Conservation (phyloP, 1,140 invertebrate species). For the Drosophila busckii region DNA sequence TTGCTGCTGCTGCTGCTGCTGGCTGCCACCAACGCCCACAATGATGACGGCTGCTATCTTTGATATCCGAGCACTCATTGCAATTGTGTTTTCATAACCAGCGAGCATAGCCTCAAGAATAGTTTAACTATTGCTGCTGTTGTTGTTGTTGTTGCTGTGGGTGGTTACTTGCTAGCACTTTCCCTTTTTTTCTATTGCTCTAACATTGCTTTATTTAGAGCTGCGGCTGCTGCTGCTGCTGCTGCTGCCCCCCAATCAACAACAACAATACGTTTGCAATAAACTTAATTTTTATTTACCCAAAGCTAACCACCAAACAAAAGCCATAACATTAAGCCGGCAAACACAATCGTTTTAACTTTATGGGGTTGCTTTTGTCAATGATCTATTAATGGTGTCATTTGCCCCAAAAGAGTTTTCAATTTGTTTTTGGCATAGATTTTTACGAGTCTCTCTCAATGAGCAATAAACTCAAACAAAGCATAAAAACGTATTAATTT, state of each 20-base stretch:
- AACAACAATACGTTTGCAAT: constrained; percentile 32
- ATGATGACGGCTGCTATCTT: background rate
- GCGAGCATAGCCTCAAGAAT: background rate
- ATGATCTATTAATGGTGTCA: no score
- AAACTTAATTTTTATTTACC: constrained; percentile 23
- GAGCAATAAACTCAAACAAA: no score
- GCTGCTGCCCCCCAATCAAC: background rate
- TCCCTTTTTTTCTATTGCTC: constrained; percentile 7
- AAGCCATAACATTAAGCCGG: background rate
- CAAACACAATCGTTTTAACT: no score
- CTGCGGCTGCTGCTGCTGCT: no score
- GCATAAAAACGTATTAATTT: no score
- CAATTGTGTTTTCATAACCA: constrained; percentile 5
- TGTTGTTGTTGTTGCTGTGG: constrained; percentile 5
- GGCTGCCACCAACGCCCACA: constrained; percentile 4
- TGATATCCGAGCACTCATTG: background rate
- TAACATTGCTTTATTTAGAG: background rate
- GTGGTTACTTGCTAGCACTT: constrained; percentile 11
- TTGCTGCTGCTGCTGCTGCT: no score
- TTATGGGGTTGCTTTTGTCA: no score
- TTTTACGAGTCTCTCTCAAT: no score
- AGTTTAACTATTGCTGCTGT: background rate
- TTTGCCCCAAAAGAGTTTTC: no score
- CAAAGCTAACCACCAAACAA: constrained; percentile 41
- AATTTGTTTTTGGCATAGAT: no score